Percentiles rank a stretch among this genome's conserved stretches.
Conservation (phyloP, 1,140 invertebrate genomes). For the Tyrophagus putrescentiae region DNA sequence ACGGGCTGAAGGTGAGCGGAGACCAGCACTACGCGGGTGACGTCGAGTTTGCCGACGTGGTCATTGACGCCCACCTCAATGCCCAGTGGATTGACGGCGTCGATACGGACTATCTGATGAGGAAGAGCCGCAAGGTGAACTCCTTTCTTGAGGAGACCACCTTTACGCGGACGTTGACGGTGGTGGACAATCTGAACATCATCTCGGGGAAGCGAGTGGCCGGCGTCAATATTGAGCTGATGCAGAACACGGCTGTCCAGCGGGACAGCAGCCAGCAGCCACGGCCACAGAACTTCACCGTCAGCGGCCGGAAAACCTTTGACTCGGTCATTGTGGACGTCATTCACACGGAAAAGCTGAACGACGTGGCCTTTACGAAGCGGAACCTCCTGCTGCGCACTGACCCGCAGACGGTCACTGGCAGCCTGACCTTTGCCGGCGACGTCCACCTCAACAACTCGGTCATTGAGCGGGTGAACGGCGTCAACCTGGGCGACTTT, state of each 20-base stretch:
- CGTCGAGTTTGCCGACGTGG: not conserved
- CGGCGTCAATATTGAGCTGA: not conserved
- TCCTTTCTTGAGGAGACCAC: not conserved
- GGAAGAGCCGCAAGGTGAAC: not conserved
- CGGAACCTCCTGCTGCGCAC: not conserved
- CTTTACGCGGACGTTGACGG: conserved; percentile 5
- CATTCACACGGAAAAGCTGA: not conserved
- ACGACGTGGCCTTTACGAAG: not conserved
- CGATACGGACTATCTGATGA: not conserved
- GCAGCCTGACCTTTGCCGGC: not conserved
- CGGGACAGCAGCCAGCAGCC: not conserved
- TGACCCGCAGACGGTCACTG: not conserved
- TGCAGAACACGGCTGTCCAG: not conserved
- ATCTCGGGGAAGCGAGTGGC: not conserved
- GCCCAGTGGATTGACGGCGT: not conserved
- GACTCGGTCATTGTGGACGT: not conserved
- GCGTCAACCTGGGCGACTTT: not conserved
- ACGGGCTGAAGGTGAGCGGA: conserved; percentile 9
- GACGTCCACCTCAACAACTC: not conserved
- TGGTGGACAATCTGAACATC: not conserved
- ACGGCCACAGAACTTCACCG: conserved; percentile 6
- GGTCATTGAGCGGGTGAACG: not conserved
- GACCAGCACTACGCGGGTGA: not conserved
- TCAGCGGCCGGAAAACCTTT: conserved; percentile 4
- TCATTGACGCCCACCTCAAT: conserved; percentile 3